phyloP scores from a whole-genome alignment of 2,113 vertebrate genomes.

The Melanerpes formicivorus region DNA sequence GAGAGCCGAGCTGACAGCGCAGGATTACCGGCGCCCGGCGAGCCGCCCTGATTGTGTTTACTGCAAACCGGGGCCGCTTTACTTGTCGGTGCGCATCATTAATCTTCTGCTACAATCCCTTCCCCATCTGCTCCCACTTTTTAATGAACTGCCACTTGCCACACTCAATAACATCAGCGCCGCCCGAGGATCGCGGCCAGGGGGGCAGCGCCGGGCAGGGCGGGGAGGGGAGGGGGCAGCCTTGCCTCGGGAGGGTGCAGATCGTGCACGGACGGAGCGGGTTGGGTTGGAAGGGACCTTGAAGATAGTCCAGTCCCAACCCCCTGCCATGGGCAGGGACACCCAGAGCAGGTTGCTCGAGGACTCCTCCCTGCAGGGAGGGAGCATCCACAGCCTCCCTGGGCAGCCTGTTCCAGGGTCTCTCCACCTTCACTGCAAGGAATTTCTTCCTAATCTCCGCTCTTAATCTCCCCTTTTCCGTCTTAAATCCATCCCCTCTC shows the following conservation, averaged over 20 bases:
- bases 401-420: too few relatives aligned
- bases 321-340: too few relatives aligned
- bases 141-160: slow-evolving; percentile 84
- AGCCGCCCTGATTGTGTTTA: slow-evolving; percentile 73
- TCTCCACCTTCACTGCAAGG: too few relatives aligned
- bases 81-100: slow-evolving; percentile 79
- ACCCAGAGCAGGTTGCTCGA: too few relatives aligned
- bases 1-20: slow-evolving; percentile 65
- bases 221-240: not conserved
- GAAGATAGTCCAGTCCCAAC: too few relatives aligned
- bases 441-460: too few relatives aligned
- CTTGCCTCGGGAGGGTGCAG: not conserved
- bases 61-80: slow-evolving; percentile 74
- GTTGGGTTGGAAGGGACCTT: too few relatives aligned
- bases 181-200: slow-evolving; percentile 46
- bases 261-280: not conserved
- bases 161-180: slow-evolving; percentile 78
- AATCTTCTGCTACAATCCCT: slow-evolving; percentile 80
- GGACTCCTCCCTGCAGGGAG: too few relatives aligned
- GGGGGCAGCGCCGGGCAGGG: not conserved
- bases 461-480: too few relatives aligned
- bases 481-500: too few relatives aligned
- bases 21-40: slow-evolving; percentile 66
- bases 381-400: too few relatives aligned
- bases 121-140: slow-evolving; percentile 82